Conservation (phyloP, 2,113 vertebrate genomes). For the Neogobius melanostomus region DNA sequence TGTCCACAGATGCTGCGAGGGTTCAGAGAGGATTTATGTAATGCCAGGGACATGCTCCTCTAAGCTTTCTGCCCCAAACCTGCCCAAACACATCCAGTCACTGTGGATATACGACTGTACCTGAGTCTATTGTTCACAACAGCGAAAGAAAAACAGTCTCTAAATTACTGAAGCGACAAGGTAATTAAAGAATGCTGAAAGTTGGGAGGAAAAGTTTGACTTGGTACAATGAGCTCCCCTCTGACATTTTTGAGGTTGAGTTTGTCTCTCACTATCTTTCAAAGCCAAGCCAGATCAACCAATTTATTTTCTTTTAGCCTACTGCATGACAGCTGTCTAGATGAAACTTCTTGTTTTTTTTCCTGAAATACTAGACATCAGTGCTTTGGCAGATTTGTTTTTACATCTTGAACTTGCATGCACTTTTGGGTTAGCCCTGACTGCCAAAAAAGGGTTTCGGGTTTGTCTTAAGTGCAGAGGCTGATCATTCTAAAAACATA, state of each 20-base stretch:
- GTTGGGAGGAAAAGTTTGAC: background rate
- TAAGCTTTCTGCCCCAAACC: background rate
- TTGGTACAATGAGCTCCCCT: background rate
- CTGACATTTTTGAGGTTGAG: background rate
- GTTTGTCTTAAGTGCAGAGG: too few species aligned
- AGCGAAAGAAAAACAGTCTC: background rate
- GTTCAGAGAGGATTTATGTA: slow-evolving; percentile 42
- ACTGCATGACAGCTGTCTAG: too few species aligned
- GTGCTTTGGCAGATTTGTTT: too few species aligned
- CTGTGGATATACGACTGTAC: slow-evolving; percentile 10
- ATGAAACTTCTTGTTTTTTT: too few species aligned
- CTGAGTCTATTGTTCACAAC: background rate
- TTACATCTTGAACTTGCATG: too few species aligned
- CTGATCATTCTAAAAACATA: too few species aligned
- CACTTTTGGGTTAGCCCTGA: too few species aligned
- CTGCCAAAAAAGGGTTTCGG: too few species aligned
- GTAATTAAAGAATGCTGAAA: background rate
- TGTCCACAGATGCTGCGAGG: slow-evolving; percentile 37
- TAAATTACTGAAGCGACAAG: slow-evolving; percentile 5
- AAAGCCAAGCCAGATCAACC: too few species aligned
- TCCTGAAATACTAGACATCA: too few species aligned
- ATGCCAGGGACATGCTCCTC: slow-evolving; percentile 19
- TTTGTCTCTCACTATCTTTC: background rate
- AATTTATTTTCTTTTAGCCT: too few species aligned
- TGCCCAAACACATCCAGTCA: background rate